A percentile compares a stretch with the other conserved stretches of the same genome.
Evolutionary conservation across 2,797 vertebrate genomes (phyloP).

Genomic region (Phoeniculus purpureus): DNA sequence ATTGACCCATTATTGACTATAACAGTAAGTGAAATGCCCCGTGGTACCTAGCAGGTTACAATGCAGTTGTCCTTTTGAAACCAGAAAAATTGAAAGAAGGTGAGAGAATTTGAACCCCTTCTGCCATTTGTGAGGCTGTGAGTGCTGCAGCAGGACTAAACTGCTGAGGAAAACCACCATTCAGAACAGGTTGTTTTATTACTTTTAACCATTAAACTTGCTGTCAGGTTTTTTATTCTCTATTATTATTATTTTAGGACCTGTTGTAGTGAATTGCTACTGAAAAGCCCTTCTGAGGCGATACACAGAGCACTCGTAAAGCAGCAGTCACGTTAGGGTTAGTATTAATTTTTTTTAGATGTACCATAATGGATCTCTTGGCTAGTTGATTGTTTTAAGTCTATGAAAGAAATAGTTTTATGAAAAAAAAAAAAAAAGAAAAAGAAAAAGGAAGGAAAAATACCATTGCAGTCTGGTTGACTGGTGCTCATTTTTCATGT

Average conservation of each 20-base stretch:
- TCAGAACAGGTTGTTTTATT: slow-evolving; percentile 69
- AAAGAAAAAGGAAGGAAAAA: slow-evolving; percentile 50
- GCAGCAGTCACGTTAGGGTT: slow-evolving; percentile 84
- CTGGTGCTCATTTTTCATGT: slow-evolving; percentile 57
- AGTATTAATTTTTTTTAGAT: slow-evolving; percentile 82
- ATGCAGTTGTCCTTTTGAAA: slow-evolving; percentile 63
- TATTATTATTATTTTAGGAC: slow-evolving; percentile 82
- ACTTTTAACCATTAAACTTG: slow-evolving; percentile 75
- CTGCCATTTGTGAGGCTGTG: slow-evolving; percentile 57
- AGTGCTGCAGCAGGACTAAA: slow-evolving; percentile 62
- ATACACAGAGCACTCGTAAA: slow-evolving; percentile 81
- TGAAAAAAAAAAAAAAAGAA: slow-evolving; percentile 49
- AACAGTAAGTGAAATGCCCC: slow-evolving; percentile 51
- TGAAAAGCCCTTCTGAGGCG: slow-evolving; percentile 79
- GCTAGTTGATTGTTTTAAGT: slow-evolving; percentile 82
- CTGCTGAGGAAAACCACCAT: slow-evolving; percentile 59
- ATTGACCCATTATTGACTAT: slow-evolving; percentile 47
- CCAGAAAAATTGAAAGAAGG: slow-evolving; percentile 11
- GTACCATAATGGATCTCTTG: slow-evolving; percentile 82
- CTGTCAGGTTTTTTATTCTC: slow-evolving; percentile 78
- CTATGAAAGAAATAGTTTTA: slow-evolving; percentile 84
- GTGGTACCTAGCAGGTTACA: slow-evolving; percentile 57
- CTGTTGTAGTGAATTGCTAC: slow-evolving; percentile 84
- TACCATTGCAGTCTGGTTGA: slow-evolving; percentile 73
- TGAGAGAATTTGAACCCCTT: slow-evolving; percentile 48